Percentiles rank a stretch among this genome's conserved stretches.
Conservation (phyloP, 1,140 invertebrate species). For the Hyles vespertilio region DNA sequence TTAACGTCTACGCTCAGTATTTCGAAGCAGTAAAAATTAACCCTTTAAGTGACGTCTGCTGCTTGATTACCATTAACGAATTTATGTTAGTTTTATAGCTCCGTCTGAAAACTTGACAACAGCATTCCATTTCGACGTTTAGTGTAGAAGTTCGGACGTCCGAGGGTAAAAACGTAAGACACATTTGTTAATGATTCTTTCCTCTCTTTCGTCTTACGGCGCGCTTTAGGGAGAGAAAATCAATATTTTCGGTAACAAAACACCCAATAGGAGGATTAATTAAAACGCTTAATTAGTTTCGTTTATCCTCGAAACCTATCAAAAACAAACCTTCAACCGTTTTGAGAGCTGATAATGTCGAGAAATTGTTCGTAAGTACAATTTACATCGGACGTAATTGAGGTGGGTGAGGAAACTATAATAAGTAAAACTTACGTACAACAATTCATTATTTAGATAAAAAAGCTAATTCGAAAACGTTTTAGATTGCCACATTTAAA, state of each 20-base stretch:
- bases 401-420: constrained; percentile 6
- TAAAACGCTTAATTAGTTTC: constrained; percentile 70
- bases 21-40: constrained; percentile 34
- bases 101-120: constrained; percentile 14
- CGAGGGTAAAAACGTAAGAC: neutral
- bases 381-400: constrained; percentile 19
- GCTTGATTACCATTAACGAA: constrained; percentile 25
- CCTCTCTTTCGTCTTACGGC: constrained; percentile 3
- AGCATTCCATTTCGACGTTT: neutral
- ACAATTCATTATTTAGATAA: too few species aligned
- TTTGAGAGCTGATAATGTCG: constrained; percentile 46
- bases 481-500: too few species aligned
- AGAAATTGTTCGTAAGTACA: constrained; percentile 37
- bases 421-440: neutral
- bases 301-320: constrained; percentile 61
- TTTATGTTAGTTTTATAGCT: constrained; percentile 30
- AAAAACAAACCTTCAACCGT: constrained; percentile 50
- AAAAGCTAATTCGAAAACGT: too few species aligned
- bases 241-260: constrained; percentile 62
- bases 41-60: constrained; percentile 32
- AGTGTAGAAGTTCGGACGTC: too few species aligned
- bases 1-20: constrained; percentile 38
- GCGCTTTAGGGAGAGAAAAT: constrained; percentile 25
- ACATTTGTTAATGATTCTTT: constrained; percentile 20
- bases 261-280: constrained; percentile 61